Conservation (phyloP, 1,140 invertebrate genomes). For the Drosophila hydei region DNA sequence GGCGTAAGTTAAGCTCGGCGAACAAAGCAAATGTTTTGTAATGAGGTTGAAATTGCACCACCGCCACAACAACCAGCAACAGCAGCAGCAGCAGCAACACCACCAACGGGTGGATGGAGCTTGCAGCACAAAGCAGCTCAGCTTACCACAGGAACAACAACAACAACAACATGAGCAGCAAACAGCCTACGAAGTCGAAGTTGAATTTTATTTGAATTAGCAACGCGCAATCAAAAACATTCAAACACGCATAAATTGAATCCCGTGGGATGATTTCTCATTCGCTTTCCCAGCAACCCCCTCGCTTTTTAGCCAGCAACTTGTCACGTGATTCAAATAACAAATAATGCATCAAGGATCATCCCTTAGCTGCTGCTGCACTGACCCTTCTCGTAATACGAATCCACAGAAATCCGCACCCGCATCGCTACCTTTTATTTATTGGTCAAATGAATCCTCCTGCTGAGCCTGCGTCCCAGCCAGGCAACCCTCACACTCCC, state of each 20-base stretch:
- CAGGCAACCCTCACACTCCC: constrained; percentile 2
- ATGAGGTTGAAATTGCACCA: constrained; percentile 72
- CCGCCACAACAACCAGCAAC: constrained; percentile 15
- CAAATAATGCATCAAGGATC: constrained; percentile 72
- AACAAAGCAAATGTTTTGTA: constrained; percentile 54
- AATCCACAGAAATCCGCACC: constrained; percentile 41
- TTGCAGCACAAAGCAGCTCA: constrained; percentile 30
- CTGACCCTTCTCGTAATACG: constrained; percentile 32
- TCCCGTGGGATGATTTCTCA: constrained; percentile 79
- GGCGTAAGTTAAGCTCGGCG: constrained; percentile 30
- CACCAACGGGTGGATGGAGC: constrained; percentile 36
- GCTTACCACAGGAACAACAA: constrained; percentile 52
- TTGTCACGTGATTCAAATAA: constrained; percentile 82
- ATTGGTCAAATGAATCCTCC: constrained; percentile 47
- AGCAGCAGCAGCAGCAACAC: constrained; percentile 12
- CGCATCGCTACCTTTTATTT: constrained; percentile 70
- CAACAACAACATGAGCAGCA: constrained; percentile 9
- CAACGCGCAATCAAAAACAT: constrained; percentile 80
- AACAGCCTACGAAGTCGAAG: constrained; percentile 43
- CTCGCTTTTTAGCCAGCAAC: constrained; percentile 46
- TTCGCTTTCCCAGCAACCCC: constrained; percentile 62
- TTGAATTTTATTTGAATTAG: constrained; percentile 80
- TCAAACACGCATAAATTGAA: constrained; percentile 83
- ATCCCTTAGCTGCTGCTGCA: constrained; percentile 53
- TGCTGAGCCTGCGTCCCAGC: constrained; percentile 17